phyloP scores from a whole-genome alignment of 2,797 vertebrate genomes.

The Setipinna tenuifilis region DNA sequence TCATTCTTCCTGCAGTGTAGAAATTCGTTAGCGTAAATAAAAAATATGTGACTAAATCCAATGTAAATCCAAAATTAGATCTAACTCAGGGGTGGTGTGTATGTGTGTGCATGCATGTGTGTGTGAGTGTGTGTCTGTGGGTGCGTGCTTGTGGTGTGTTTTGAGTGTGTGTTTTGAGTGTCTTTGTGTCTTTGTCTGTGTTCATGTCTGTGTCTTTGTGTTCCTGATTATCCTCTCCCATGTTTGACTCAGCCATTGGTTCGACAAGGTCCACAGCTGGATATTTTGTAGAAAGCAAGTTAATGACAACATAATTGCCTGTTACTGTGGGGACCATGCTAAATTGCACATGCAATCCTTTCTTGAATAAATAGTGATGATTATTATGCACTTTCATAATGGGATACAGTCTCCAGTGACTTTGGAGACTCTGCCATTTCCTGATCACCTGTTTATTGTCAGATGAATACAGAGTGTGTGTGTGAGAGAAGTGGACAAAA shows the following conservation, averaged over 20 bases:
- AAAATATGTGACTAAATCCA: neutral
- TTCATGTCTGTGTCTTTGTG: neutral
- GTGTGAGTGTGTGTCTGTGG: neutral
- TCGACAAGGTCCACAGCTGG: conserved; percentile 19
- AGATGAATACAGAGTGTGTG: conserved; percentile 1
- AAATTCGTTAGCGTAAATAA: neutral
- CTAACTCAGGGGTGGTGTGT: conserved; percentile 22
- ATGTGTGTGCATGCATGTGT: neutral
- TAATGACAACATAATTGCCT: conserved; percentile 8
- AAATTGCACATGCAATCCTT: conserved; percentile 58
- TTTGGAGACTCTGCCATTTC: conserved; percentile 7
- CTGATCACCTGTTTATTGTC: conserved; percentile 21
- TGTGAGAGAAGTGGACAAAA: neutral
- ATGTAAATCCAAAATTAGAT: conserved; percentile 17
- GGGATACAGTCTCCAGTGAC: conserved; percentile 7
- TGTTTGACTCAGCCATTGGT: conserved; percentile 14
- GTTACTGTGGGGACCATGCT: conserved; percentile 49
- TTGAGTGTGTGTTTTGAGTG: no score
- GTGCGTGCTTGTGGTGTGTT: neutral
- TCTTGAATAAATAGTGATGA: conserved; percentile 51
- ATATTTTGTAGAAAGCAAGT: conserved; percentile 14
- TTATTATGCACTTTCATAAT: conserved; percentile 57
- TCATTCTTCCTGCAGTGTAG: neutral
- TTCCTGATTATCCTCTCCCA: conserved; percentile 15
- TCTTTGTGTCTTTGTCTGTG: no score